Evolutionary conservation across 2,797 vertebrate species (phyloP).

Genomic region (Microctenopoma lineatum): DNA sequence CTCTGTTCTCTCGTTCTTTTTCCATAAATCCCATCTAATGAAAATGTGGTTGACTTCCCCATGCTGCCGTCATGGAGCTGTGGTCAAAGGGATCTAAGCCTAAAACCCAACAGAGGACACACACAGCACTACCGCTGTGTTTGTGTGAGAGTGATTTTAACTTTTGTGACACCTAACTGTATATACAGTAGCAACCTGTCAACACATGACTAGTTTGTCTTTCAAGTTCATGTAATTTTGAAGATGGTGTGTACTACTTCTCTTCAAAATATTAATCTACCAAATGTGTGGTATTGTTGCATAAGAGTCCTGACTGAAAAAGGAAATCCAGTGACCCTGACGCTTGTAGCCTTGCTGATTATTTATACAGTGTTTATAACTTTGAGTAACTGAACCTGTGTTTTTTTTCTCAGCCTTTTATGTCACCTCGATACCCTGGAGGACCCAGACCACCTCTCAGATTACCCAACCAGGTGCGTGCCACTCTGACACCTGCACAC

Average conservation of each 20-base stretch:
- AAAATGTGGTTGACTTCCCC: slow-evolving; percentile 27
- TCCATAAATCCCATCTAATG: slow-evolving; percentile 42
- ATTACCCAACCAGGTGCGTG: slow-evolving; percentile 95
- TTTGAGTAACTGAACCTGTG: not conserved
- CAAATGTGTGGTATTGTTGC: not conserved
- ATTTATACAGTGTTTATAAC: not conserved
- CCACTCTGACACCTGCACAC: slow-evolving; percentile 36
- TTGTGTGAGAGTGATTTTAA: slow-evolving; percentile 6
- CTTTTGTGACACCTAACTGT: too few species aligned
- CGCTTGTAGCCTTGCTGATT: not conserved
- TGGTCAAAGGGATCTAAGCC: slow-evolving; percentile 27
- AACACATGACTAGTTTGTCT: not conserved
- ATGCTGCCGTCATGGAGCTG: slow-evolving; percentile 32
- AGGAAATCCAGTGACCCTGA: not conserved
- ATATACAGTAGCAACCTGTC: too few species aligned
- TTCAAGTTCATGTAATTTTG: not conserved
- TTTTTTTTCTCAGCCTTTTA: slow-evolving; percentile 88
- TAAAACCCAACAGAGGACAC: slow-evolving; percentile 6
- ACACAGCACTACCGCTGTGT: slow-evolving; percentile 11
- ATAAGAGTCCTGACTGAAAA: not conserved
- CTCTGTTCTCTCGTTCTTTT: slow-evolving; percentile 33
- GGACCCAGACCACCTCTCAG: slow-evolving; percentile 94
- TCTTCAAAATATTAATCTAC: not conserved
- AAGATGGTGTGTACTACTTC: not conserved
- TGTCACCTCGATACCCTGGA: slow-evolving; percentile 97